Evolutionary conservation across 2,888 invertebrate species (phyloP), one percentile per base, ranked within the genome.

Genomic region (Coleophora flavipennella): DNA sequence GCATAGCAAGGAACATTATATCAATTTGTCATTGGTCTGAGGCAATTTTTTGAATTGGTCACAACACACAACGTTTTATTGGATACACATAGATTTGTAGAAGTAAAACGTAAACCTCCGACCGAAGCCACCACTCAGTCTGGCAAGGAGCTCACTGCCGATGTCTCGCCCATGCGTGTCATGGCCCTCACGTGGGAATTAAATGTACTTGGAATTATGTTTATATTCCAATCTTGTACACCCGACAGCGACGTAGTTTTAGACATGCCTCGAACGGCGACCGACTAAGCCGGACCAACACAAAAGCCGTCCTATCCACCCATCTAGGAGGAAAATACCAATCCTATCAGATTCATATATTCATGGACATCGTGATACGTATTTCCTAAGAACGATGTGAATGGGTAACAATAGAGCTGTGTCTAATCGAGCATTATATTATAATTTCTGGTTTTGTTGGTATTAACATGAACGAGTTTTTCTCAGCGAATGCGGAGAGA

Each of bases 111-210:
- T 20, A n/a, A n/a, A n/a, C n/a, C n/a, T n/a, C n/a, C n/a, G n/a
- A n/a, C n/a, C n/a, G 20, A 4, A 6, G 20, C 20, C 20, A 20
- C 20, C 20, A 20, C 20, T 2, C 14, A 11, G 31, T 12, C 37
- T 20, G 11, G 33, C 27, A 33, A 27, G 27, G 32, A 38, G 31
- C 12, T 26, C 8, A 31, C 37, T 25, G 25, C 9, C 27, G 12
- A 26, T 32, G 29, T 29, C n/a, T 25, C 36, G 11, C 10, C 26
- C 38, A 43, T 46, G 43, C 43, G 37, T 55, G 55, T 55, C 59
- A 62, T 50, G 55, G 60, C 46, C 57, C 49, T 55, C 62, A 64
- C 71, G 68, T 73, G 73, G 73, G 72, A 72, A 74, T 64, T 56
- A 50, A 53, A 43, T 57, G 60, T 64, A 66, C 61, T 57, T 64